Evolutionary conservation across 2,888 invertebrate species (phyloP).

Genomic region (Agrotis exclamationis): DNA sequence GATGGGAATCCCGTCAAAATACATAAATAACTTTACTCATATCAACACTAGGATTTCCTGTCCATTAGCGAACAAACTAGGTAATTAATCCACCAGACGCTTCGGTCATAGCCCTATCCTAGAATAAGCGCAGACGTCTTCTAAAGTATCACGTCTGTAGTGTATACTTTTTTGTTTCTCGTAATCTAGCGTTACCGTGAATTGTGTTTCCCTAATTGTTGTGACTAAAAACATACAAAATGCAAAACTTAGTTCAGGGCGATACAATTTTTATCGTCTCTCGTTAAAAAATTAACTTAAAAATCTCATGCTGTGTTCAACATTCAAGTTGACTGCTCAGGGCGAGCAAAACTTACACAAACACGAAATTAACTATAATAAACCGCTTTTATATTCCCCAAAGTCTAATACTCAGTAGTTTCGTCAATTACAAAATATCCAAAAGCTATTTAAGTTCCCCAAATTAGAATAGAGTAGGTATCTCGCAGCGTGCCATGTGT

Average conservation of each 20-base stretch:
- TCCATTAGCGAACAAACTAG: constrained; percentile 40
- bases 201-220: no score
- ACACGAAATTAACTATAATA: neutral
- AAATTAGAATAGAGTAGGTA: constrained; percentile 73
- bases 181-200: no score
- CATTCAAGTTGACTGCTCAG: neutral
- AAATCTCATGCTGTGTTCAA: neutral
- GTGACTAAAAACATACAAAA: neutral
- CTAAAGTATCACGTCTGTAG: neutral
- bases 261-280: neutral
- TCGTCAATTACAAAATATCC: constrained; percentile 49
- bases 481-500: constrained; percentile 80
- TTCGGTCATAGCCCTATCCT: constrained; percentile 26
- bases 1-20: constrained; percentile 30
- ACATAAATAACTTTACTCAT: constrained; percentile 36
- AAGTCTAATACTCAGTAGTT: constrained; percentile 25
- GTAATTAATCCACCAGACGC: constrained; percentile 39
- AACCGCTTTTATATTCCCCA: neutral
- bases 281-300: neutral
- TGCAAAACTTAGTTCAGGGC: neutral
- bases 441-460: constrained; percentile 51
- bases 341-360: neutral
- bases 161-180: neutral
- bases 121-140: neutral
- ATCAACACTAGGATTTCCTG: constrained; percentile 53